Evolutionary conservation across 2,888 invertebrate genomes (phyloP), one percentile per base, ranked within the genome.

Genomic region (Drosophila mayaguana): DNA sequence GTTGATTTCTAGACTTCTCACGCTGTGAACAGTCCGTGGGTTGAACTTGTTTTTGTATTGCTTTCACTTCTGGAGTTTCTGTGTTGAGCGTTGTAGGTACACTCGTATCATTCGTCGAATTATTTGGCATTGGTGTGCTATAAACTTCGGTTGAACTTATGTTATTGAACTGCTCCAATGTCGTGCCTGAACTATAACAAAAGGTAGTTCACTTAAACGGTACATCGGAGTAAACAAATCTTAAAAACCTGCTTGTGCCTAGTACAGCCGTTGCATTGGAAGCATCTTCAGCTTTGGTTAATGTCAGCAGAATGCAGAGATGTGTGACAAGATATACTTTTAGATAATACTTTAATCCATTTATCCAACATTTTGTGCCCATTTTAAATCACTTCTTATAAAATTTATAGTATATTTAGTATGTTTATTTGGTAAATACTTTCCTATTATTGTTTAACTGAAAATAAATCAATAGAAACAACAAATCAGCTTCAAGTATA

Each of bases 11-110:
- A 0, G 73, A 72, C 55, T 83, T 91, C 56, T 89, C 83, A 1
- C 91, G 87, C 54, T 91, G 91, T 0, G 92, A 90, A 55, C 92
- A 92, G 56, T 91, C 89, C 5, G 66, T 51, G 5, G 90, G 90
- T n/a, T 60, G 61, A 20, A 25, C 16, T 20, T 59, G 63, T 12
- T 50, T 56, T 18, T 53, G 56, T 4, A 40, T 40, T n/a, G 45
- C 25, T 36, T 25, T n/a, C 32, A 42, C 43, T 16, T 62, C 59
- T n/a, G 78, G 62, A 9, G 51, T 54, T 1, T 32, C 64, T 22
- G 42, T 66, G 42, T 25, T 18, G n/a, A 45, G 25, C 25, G 48
- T 5, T 2, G 48, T 18, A 43, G 22, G 45, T 8, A 8, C 25
- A 51, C 32, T 32, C 3, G 32, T 0, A 32, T 46, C 34, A 42